These are phyloP conservation scores for Prinia subflava DNA, from an alignment of 2,113 vertebrate genomes.

Conservation along the genomic window DNA sequence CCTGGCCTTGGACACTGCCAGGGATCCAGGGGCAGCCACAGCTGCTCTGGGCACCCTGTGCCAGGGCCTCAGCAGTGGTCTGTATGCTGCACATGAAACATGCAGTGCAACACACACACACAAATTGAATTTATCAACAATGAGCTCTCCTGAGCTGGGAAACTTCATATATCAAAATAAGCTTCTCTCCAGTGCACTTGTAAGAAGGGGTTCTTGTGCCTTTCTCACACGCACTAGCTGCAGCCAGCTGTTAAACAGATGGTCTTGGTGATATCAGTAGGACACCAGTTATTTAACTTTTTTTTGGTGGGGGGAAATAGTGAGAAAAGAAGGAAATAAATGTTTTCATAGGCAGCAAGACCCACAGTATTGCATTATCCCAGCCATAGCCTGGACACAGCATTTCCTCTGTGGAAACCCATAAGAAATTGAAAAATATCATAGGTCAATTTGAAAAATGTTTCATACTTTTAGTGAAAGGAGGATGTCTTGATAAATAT, in stretches of 20 bases:
- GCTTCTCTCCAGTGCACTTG: background rate
- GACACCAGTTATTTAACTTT: background rate
- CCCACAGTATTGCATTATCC: background rate
- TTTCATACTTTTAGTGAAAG: background rate
- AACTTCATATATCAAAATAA: background rate
- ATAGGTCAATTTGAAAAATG: background rate
- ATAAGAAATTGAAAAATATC: background rate
- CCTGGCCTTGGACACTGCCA: background rate
- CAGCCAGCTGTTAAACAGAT: constrained; percentile 10
- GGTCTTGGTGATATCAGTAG: background rate
- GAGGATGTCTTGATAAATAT: background rate
- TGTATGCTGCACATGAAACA: background rate
- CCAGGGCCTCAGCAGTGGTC: background rate
- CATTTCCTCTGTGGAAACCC: background rate
- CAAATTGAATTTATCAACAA: background rate
- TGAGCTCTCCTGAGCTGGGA: background rate
- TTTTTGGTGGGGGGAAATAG: background rate
- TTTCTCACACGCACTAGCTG: background rate
- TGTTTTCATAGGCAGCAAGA: background rate
- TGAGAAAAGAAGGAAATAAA: background rate
- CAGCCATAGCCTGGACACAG: accelerated
- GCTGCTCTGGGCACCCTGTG: background rate
- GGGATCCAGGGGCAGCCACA: background rate
- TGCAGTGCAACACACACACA: background rate
- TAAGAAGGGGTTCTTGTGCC: background rate